Conservation (phyloP, 2,888 invertebrate genomes). For the Drosophila helvetica region DNA sequence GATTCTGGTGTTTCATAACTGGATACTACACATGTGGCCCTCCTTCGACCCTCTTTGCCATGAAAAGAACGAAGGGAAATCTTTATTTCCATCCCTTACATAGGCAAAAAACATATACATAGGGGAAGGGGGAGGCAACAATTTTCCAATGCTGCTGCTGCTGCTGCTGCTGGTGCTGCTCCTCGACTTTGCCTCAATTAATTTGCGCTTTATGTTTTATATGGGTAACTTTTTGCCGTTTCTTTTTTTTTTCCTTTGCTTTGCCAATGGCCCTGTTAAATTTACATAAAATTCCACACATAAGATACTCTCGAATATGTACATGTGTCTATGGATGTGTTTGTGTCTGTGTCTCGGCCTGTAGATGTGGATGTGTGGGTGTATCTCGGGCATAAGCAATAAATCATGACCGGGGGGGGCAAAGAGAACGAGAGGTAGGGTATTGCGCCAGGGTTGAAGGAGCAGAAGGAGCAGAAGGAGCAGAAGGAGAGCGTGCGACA, state of each 20-base stretch:
- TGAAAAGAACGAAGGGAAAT: constrained; percentile 12
- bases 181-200: constrained; percentile 66
- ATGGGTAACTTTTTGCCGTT: constrained; percentile 53
- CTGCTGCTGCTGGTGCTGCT: constrained; percentile 9
- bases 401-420: constrained; percentile 57
- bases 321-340: constrained; percentile 4
- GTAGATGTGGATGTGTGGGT: constrained; percentile 10
- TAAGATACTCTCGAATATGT: constrained; percentile 1
- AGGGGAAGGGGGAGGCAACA: constrained; percentile 23
- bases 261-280: constrained; percentile 63
- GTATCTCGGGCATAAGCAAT: constrained; percentile 53
- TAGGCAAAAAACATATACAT: neutral
- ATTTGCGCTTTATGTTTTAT: constrained; percentile 74
- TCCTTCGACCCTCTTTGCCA: too few relatives aligned
- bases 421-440: too few relatives aligned
- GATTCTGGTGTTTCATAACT: constrained; percentile 15
- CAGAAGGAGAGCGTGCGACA: constrained; percentile 29
- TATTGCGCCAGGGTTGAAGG: too few relatives aligned
- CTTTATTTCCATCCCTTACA: constrained; percentile 30
- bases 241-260: constrained; percentile 13
- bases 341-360: neutral
- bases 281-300: constrained; percentile 64
- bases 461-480: neutral
- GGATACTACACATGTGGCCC: constrained; percentile 31
- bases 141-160: constrained; percentile 36